Conservation (phyloP, 2,888 invertebrate genomes). For the Habroteleia sp. region DNA sequence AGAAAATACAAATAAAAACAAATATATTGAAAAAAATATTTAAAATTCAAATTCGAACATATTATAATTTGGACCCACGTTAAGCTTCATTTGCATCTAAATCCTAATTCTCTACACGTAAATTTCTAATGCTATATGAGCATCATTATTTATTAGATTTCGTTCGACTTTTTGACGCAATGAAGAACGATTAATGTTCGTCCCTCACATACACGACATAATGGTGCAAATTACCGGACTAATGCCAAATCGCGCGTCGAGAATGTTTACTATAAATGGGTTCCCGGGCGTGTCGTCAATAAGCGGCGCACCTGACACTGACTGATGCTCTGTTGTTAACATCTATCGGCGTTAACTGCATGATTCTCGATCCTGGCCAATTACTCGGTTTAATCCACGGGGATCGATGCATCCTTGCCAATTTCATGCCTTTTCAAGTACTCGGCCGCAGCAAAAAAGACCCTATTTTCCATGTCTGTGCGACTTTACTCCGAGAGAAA, state of each 20-base stretch:
- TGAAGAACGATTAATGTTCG: slow-evolving; percentile 8
- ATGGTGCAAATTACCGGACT: slow-evolving; percentile 9
- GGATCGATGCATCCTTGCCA: slow-evolving; percentile 1
- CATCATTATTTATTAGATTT: no score
- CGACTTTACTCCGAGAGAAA: no score
- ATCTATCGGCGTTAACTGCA: slow-evolving; percentile 21
- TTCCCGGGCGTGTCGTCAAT: slow-evolving; percentile 25
- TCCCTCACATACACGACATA: slow-evolving; percentile 7
- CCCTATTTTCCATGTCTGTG: no score
- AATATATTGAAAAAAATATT: no score
- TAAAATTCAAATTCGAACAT: no score
- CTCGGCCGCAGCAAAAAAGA: no score
- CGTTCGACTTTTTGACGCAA: not conserved
- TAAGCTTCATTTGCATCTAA: no score
- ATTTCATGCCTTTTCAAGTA: no score
- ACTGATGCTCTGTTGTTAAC: slow-evolving; percentile 15
- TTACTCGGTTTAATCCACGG: slow-evolving; percentile 18
- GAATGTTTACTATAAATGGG: slow-evolving; percentile 10
- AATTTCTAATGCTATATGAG: no score
- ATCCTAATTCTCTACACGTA: no score
- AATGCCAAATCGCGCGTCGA: not conserved
- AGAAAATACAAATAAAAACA: no score
- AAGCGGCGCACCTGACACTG: slow-evolving; percentile 9
- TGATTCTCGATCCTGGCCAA: slow-evolving; percentile 1
- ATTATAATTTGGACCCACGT: no score